Evolutionary conservation across 2,888 invertebrate genomes (phyloP), one percentile per base, ranked within the genome.

Genomic region (Kuschelorhynchus macadamiae): DNA sequence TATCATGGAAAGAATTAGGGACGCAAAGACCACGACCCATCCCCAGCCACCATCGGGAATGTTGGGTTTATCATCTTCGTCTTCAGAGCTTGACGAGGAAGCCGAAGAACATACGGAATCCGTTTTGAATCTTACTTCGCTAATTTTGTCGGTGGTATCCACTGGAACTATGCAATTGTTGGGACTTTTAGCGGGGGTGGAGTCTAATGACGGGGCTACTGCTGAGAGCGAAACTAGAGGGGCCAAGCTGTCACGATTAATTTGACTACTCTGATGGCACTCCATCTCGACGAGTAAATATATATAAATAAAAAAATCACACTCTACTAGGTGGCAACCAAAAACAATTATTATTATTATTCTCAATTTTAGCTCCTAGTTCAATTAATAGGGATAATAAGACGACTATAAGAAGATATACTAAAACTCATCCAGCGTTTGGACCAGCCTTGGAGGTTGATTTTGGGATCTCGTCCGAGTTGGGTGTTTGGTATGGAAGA

Each of bases 41-140:
- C 95, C 95, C 91, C 93, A 95, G 1, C 92, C 94, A 0, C 94
- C 94, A 76, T 94, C 94, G 0, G 93, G 94, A 44, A 91, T 89
- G 41, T 85, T 86, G 0, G 88, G 86, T 74, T 87, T 86, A 9
- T 61, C 66, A 20, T 90, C 65, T 2, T 73, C 67, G 33, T 67
- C 67, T 30, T 68, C 69, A 7, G 70, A 67, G 8, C 49, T 32
- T 18, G 73, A 70, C 7, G 70, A 67, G n/a, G 68, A 63, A 14
- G 41, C 32, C 11, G 62, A 57, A 32, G 46, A 53, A 7, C 39
- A 41, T 32, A 61, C 56, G 1, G 63, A 70, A n/a, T 41, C 59
- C 0, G 74, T 71, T 44, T 73, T 69, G 36, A 75, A 75, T 36
- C 61, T 72, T 18, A 75, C 72, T 59, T 75, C 75, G 25, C 63